phyloP scores from a whole-genome alignment of 2,888 invertebrate species.

The Rhabditoides inermis region DNA sequence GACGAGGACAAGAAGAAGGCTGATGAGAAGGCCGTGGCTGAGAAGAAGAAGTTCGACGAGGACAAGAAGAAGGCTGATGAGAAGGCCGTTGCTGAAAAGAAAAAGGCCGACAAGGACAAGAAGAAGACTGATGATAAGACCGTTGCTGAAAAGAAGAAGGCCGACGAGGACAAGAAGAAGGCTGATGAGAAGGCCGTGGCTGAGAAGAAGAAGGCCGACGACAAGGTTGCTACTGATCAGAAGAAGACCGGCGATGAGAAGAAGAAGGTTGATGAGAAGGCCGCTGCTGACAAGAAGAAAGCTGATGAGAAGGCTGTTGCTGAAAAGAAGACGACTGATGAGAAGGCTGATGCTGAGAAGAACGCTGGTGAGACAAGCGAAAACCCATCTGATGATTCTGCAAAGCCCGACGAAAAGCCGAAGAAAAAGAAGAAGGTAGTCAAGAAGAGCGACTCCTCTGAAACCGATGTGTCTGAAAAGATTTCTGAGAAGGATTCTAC shows the following conservation, averaged over 20 bases:
- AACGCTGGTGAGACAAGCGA: constrained; percentile 13
- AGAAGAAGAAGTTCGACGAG: constrained; percentile 7
- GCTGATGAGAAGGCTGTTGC: constrained; percentile 5
- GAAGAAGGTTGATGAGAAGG: constrained; percentile 3
- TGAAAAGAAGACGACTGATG: too few species aligned
- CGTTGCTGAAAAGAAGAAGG: too few species aligned
- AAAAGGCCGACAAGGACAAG: constrained; percentile 7
- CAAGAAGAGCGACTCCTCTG: too few species aligned
- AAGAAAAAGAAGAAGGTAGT: constrained; percentile 1
- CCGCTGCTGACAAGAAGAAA: constrained; percentile 3
- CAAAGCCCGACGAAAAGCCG: constrained; percentile 4
- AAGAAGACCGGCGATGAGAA: too few species aligned
- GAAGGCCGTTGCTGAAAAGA: neutral
- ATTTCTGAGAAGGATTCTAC: constrained; percentile 6
- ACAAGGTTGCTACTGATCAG: too few species aligned
- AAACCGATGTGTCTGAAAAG: too few species aligned
- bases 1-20: constrained; percentile 10
- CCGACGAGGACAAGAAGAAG: too few species aligned
- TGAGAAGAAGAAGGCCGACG: too few species aligned
- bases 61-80: constrained; percentile 3
- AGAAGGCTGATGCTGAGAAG: constrained; percentile 3
- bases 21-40: too few species aligned
- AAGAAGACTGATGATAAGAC: constrained; percentile 1
- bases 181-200: constrained; percentile 4
- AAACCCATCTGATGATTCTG: constrained; percentile 13